phyloP scores from a whole-genome alignment of 2,797 vertebrate genomes.

The Dendrocincla fuliginosa region DNA sequence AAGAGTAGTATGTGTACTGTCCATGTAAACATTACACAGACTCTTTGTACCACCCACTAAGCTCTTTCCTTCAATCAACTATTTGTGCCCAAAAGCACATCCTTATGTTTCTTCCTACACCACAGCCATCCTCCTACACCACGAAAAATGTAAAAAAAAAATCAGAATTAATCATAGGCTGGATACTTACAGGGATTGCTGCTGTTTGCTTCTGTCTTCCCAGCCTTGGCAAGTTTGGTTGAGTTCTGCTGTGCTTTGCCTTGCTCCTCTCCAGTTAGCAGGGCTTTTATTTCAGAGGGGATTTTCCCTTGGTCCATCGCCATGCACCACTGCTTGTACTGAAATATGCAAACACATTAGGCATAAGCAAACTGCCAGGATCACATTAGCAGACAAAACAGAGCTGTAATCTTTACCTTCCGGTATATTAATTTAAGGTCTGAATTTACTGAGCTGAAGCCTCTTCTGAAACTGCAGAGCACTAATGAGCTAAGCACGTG shows the following conservation, averaged over 20 bases:
- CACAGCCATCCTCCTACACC: not conserved
- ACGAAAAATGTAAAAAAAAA: not conserved
- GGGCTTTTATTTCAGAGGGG: slow-evolving; percentile 96
- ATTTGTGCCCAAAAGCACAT: slow-evolving; percentile 42
- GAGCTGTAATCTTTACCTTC: slow-evolving; percentile 32
- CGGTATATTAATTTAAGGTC: not conserved
- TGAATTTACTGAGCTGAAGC: not conserved
- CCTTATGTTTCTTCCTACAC: slow-evolving; percentile 49
- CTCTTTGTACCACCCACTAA: slow-evolving; percentile 48
- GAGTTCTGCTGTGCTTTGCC: slow-evolving; percentile 80
- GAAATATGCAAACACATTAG: slow-evolving; percentile 58
- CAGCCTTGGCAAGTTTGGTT: slow-evolving; percentile 81
- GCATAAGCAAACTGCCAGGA: slow-evolving; percentile 25
- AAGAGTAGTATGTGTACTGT: not conserved
- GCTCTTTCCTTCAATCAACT: not conserved
- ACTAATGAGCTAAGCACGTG: slow-evolving; percentile 25
- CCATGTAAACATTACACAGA: slow-evolving; percentile 47
- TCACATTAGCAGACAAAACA: slow-evolving; percentile 23
- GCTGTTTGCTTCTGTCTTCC: slow-evolving; percentile 79
- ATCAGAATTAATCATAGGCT: not conserved
- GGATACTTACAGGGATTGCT: slow-evolving; percentile 79
- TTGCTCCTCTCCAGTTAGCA: slow-evolving; percentile 93
- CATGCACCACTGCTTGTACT: slow-evolving; percentile 99
- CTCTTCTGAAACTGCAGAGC: not conserved
- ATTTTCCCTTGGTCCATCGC: slow-evolving; percentile 99